A percentile compares a stretch with the other conserved stretches of the same genome.
These are phyloP conservation scores for Lasioglossum oenotherae DNA, from an alignment of 2,888 invertebrate genomes.

Conservation along the genomic window DNA sequence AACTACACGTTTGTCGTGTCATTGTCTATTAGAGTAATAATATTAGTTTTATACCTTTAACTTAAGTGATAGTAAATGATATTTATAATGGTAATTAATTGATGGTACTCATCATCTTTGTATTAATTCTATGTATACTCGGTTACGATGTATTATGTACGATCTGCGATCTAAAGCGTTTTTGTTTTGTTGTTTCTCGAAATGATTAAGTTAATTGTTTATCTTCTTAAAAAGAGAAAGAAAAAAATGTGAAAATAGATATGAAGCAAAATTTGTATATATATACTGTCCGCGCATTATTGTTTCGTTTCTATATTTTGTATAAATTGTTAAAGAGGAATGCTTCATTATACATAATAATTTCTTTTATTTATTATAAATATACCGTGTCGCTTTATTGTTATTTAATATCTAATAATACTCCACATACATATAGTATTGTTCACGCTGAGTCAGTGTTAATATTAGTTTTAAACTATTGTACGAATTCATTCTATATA, in stretches of 20 bases:
- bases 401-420: constrained; percentile 43
- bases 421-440: constrained; percentile 41
- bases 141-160: constrained; percentile 30
- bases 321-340: constrained; percentile 53
- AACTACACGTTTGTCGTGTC: constrained; percentile 60
- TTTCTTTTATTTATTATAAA: constrained; percentile 46
- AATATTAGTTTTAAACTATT: constrained; percentile 41
- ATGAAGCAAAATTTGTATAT: constrained; percentile 47
- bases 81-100: constrained; percentile 59
- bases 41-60: constrained; percentile 61
- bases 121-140: constrained; percentile 37
- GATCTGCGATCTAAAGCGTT: constrained; percentile 29
- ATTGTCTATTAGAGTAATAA: constrained; percentile 54
- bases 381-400: constrained; percentile 39
- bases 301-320: constrained; percentile 52
- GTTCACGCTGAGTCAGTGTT: constrained; percentile 32
- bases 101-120: constrained; percentile 43
- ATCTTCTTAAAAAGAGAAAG: constrained; percentile 34
- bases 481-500: constrained; percentile 38
- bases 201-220: constrained; percentile 25
- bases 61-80: constrained; percentile 57
- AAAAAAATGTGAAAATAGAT: constrained; percentile 26
- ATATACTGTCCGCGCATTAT: constrained; percentile 42
- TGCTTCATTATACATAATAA: constrained; percentile 38
- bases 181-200: constrained; percentile 39